Conservation (phyloP, 2,888 invertebrate genomes). For the Arenicola marina region DNA sequence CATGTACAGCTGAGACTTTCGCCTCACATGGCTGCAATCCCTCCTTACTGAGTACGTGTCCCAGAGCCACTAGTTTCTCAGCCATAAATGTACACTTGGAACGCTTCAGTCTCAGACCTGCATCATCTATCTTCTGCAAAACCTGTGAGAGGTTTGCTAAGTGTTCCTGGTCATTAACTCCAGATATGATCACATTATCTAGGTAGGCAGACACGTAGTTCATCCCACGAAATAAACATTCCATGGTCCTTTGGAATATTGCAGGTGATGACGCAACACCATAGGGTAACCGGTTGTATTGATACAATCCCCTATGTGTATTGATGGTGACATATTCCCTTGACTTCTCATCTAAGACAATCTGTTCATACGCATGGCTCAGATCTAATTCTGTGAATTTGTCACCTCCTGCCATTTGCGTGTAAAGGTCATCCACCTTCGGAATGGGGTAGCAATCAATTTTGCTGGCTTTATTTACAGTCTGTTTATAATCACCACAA, state of each 20-base stretch:
- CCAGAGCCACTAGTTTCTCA: background rate
- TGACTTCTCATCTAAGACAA: no score
- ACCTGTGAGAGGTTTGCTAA: background rate
- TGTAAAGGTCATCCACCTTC: no score
- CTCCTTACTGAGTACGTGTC: background rate
- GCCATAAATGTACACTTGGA: constrained; percentile 1
- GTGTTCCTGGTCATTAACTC: background rate
- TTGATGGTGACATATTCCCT: constrained; percentile 2
- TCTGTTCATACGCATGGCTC: no score
- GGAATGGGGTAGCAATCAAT: no score
- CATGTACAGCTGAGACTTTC: background rate
- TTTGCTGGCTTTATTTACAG: no score
- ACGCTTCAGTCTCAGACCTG: background rate
- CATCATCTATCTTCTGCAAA: background rate
- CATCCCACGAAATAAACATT: background rate
- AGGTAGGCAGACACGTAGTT: background rate
- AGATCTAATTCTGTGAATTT: no score
- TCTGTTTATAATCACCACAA: no score
- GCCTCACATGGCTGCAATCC: constrained; percentile 2
- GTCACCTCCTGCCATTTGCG: no score
- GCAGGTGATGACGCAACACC: constrained; percentile 1
- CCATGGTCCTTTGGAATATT: constrained; percentile 10
- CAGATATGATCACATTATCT: constrained; percentile 2
- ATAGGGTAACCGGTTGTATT: constrained; percentile 6
- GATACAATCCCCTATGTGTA: constrained; percentile 10